Evolutionary conservation across 1,140 invertebrate species (phyloP).

Genomic region (Diprion similis): DNA sequence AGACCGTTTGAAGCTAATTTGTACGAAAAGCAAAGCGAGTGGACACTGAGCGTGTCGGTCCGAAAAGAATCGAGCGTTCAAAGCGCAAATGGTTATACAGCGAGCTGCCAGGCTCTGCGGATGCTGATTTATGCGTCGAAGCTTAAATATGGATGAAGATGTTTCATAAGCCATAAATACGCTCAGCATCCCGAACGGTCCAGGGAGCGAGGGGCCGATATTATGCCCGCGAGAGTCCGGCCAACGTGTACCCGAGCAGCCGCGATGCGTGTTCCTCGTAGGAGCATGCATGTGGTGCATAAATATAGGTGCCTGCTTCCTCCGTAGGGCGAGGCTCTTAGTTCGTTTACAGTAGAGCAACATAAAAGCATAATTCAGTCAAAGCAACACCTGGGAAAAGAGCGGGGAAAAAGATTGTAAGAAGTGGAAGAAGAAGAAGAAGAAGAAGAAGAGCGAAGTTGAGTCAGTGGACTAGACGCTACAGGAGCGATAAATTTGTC

Average conservation of each 20-base stretch:
- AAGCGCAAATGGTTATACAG: not conserved
- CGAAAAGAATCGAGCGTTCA: not conserved
- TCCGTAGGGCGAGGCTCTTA: not conserved
- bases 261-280: constrained; percentile 5
- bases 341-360: constrained; percentile 22
- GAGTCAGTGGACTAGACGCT: not conserved
- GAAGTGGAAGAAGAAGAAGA: not conserved
- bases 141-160: constrained; percentile 52
- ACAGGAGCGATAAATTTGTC: constrained; percentile 14
- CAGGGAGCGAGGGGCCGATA: constrained; percentile 11
- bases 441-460: not conserved
- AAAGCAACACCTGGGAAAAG: constrained; percentile 30
- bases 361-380: constrained; percentile 39
- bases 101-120: not conserved
- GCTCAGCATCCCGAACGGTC: constrained; percentile 16
- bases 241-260: constrained; percentile 15
- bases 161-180: constrained; percentile 47
- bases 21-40: too few relatives aligned
- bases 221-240: constrained; percentile 13
- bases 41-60: too few relatives aligned
- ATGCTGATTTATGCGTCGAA: constrained; percentile 45
- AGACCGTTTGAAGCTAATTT: too few relatives aligned
- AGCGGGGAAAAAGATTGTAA: not conserved
- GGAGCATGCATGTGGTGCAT: constrained; percentile 10
- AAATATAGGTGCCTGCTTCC: constrained; percentile 17